Percentiles rank a stretch among this genome's conserved stretches.
Evolutionary conservation across 2,797 vertebrate species (phyloP).

Genomic region (Mallotus villosus): DNA sequence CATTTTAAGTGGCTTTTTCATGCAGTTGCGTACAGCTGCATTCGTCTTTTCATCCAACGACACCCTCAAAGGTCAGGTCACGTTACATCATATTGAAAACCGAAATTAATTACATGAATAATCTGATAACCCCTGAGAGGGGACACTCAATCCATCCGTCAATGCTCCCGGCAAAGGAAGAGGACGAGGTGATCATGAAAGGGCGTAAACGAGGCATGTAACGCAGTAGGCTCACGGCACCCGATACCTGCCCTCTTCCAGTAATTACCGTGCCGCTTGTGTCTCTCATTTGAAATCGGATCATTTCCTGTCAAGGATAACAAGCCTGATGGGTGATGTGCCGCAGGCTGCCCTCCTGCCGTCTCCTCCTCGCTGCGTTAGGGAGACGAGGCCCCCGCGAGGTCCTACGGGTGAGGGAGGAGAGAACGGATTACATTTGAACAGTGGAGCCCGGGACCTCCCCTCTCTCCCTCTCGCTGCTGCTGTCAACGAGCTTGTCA

Average conservation of each 20-base stretch:
- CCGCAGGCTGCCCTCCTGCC: slow-evolving; percentile 36
- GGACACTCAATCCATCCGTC: slow-evolving; percentile 67
- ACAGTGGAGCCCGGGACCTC: no score
- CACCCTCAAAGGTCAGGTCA: slow-evolving; percentile 54
- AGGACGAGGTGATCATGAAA: slow-evolving; percentile 51
- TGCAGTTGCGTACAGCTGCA: neutral
- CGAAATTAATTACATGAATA: slow-evolving; percentile 69
- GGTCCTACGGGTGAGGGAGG: slow-evolving; percentile 10
- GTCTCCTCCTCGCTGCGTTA: slow-evolving; percentile 60
- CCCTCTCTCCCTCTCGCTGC: neutral
- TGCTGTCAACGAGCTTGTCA: no score
- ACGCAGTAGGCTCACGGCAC: slow-evolving; percentile 57
- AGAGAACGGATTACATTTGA: no score
- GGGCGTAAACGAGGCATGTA: slow-evolving; percentile 65
- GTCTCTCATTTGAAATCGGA: slow-evolving; percentile 63
- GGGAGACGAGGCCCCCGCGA: slow-evolving; percentile 27
- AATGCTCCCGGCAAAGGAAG: slow-evolving; percentile 52
- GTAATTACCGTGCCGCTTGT: slow-evolving; percentile 66
- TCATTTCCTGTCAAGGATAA: slow-evolving; percentile 61
- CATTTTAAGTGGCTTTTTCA: no score
- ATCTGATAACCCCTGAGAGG: slow-evolving; percentile 63
- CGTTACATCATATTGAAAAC: slow-evolving; percentile 45
- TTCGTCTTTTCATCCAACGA: slow-evolving; percentile 5
- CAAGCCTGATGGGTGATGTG: slow-evolving; percentile 39
- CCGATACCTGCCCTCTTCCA: slow-evolving; percentile 62